Evolutionary conservation across 2,888 invertebrate species (phyloP).

Genomic region (Chydorus sphaericus): DNA sequence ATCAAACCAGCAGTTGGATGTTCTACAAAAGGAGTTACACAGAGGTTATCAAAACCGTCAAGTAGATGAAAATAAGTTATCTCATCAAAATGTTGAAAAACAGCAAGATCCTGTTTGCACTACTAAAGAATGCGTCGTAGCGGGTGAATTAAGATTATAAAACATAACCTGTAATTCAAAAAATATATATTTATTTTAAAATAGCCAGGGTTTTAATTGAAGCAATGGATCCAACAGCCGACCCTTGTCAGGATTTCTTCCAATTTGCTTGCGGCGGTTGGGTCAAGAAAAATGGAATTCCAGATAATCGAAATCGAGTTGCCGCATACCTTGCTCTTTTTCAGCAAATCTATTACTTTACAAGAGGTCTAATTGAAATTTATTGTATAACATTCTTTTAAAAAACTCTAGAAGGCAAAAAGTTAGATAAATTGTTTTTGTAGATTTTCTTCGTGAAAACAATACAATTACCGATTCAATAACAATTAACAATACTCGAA

Average conservation of each 20-base stretch:
- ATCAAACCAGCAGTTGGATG: neutral
- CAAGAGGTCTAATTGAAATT: too few species aligned
- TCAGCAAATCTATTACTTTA: too few species aligned
- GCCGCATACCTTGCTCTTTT: too few species aligned
- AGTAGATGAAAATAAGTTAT: too few species aligned
- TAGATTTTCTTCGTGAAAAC: neutral
- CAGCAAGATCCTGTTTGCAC: neutral
- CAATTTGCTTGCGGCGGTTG: slow-evolving; percentile 35
- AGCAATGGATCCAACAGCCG: slow-evolving; percentile 26
- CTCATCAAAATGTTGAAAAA: too few species aligned
- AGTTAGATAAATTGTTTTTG: too few species aligned
- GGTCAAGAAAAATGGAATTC: slow-evolving; percentile 29
- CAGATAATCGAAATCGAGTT: too few species aligned
- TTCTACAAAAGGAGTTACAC: neutral
- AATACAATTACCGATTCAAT: slow-evolving; percentile 32
- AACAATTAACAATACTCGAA: slow-evolving; percentile 46
- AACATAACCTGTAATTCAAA: neutral
- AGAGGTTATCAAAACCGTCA: too few species aligned
- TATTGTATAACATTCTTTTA: too few species aligned
- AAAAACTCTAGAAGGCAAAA: too few species aligned
- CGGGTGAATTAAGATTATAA: neutral
- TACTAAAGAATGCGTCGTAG: neutral
- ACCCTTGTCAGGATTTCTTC: slow-evolving; percentile 36
- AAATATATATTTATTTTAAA: neutral
- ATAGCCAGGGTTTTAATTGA: slow-evolving; percentile 22